A percentile compares a stretch with the other conserved stretches of the same genome.
Conservation (phyloP, 1,140 invertebrate genomes). For the Papilio polytes region DNA sequence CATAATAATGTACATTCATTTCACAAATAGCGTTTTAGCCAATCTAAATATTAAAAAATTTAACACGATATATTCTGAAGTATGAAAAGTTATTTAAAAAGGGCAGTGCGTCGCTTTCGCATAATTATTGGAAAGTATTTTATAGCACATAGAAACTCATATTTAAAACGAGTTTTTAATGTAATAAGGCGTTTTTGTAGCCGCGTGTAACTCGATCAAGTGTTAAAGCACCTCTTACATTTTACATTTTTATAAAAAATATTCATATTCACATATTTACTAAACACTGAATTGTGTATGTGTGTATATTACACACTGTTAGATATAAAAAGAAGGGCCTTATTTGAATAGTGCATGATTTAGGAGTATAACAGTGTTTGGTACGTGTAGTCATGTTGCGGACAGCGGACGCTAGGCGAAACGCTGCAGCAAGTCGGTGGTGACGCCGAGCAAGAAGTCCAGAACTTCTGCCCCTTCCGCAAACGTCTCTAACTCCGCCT, state of each 20-base stretch:
- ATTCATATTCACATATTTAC: constrained; percentile 16
- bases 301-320: neutral
- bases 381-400: constrained; percentile 35
- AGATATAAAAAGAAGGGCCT: constrained; percentile 17
- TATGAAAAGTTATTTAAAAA: constrained; percentile 26
- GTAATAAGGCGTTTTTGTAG: constrained; percentile 9
- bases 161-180: constrained; percentile 11
- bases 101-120: neutral
- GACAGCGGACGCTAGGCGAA: constrained; percentile 56
- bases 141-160: constrained; percentile 15
- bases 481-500: constrained; percentile 44
- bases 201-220: constrained; percentile 23
- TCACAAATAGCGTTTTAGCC: constrained; percentile 23
- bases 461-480: constrained; percentile 67
- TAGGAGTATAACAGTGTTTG: constrained; percentile 31
- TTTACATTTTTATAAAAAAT: constrained; percentile 16
- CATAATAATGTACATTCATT: constrained; percentile 21
- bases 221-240: constrained; percentile 25
- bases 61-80: neutral
- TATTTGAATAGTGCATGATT: constrained; percentile 11
- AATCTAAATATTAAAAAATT: constrained; percentile 12
- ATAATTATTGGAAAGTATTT: neutral
- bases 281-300: neutral
- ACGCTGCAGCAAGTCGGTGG: constrained; percentile 71
- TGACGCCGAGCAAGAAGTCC: constrained; percentile 72